These are phyloP conservation scores for Brevimyrus niger DNA, from an alignment of 2,113 vertebrate genomes.

Conservation along the genomic window DNA sequence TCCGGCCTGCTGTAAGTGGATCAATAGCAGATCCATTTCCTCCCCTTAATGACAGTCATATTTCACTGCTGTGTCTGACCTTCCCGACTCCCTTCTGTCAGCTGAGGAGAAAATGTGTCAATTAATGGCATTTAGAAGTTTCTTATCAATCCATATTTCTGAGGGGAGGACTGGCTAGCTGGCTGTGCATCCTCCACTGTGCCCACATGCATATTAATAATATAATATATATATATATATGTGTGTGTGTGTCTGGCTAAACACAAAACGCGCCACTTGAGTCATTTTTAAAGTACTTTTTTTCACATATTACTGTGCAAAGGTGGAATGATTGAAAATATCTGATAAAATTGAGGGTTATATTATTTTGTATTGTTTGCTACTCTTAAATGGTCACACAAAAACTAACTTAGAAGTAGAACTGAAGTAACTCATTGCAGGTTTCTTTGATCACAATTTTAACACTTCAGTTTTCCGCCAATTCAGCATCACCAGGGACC, in stretches of 20 bases:
- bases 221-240: too few relatives aligned
- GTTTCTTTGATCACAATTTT: neutral
- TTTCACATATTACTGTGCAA: neutral
- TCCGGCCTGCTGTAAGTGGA: slow-evolving; percentile 34
- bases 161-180: slow-evolving; percentile 40
- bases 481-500: neutral
- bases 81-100: slow-evolving; percentile 60
- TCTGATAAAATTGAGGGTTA: neutral
- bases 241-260: neutral
- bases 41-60: slow-evolving; percentile 63
- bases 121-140: slow-evolving; percentile 73
- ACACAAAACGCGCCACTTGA: neutral
- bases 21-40: slow-evolving; percentile 63
- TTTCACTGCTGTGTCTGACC: slow-evolving; percentile 63
- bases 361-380: neutral
- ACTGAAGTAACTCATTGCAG: neutral
- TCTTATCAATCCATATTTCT: slow-evolving; percentile 64
- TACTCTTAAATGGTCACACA: neutral
- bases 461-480: neutral
- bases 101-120: slow-evolving; percentile 63
- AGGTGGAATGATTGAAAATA: neutral
- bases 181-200: neutral
- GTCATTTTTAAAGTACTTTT: neutral
- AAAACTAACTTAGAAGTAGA: neutral
- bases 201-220: neutral